Base-by-base conservation (phyloP, 2,797 vertebrate genomes). In the Pipistrellus pygmaeus region DNA sequence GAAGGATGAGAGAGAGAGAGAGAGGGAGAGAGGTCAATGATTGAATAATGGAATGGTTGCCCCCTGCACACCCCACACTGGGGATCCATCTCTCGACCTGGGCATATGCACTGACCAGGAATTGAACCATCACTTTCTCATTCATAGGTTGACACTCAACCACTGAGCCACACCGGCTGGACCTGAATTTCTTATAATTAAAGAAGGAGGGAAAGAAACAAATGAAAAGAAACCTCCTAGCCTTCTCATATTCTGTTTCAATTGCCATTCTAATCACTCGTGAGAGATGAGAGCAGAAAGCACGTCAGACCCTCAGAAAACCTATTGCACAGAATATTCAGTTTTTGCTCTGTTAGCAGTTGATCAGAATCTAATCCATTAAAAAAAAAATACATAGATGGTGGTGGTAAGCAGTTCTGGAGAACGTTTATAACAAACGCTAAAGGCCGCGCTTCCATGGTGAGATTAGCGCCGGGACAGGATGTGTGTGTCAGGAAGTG, bases 391-490 rank as follows among this genome's bases (percentile, higher is more conserved):
- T 60, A 60, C 12, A 96, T 96, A 91, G 71, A 86, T 96, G n/a
- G n/a, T 87, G 71, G 93, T 96, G 38, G 38, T 41, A 96, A 97
- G 97, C 97, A 96, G 92, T 97, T 98, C 97, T 96, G 86, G 92
- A 95, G 97, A 97, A 96, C 97, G 94, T 97, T 98, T 97, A 94
- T 98, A 95, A 98, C 97, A 97, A 97, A 96, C 96, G 96, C 85
- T 85, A 93, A 98, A 96, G 97, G 89, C 96, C 94, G 97, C 96
- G 97, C 92, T 95, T 96, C 96, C 97, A 93, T 66, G 83, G 82
- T 0, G 62, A 97, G 97, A 96, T 97, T 97, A 96, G 80, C 89
- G 89, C 69, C 88, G 96, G 46, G 23, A 94, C 84, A 6, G 60
- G 96, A 93, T 89, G 78, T 95, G 93, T 91, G 96, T 96, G 53